Percentiles rank a stretch among this genome's conserved stretches.
Evolutionary conservation across 1,140 invertebrate species (phyloP).

Genomic region (Globodera ellingtonae): DNA sequence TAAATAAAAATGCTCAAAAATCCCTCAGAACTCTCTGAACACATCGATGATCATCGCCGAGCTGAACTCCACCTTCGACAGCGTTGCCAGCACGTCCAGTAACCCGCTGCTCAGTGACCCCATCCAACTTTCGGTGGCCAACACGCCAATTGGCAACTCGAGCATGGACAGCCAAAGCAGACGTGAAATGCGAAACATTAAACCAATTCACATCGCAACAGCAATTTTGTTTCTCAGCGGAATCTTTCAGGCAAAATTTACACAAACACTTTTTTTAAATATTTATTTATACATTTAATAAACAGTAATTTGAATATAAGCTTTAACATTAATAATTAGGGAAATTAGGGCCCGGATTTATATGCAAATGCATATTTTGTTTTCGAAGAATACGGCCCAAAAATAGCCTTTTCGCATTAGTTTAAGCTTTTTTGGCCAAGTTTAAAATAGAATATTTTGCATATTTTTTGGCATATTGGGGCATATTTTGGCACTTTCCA

Average conservation of each 20-base stretch:
- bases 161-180: slow-evolving; percentile 15
- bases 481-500: no score
- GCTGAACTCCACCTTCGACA: slow-evolving; percentile 11
- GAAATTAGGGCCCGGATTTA: no score
- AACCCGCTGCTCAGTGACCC: slow-evolving; percentile 29
- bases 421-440: no score
- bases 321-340: no score
- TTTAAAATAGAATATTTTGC: no score
- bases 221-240: slow-evolving; percentile 60
- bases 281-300: not conserved
- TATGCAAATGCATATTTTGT: no score
- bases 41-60: slow-evolving; percentile 34
- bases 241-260: slow-evolving; percentile 49
- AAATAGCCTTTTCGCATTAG: no score
- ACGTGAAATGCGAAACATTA: slow-evolving; percentile 32
- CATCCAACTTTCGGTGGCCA: slow-evolving; percentile 24
- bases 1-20: not conserved
- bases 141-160: slow-evolving; percentile 1
- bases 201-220: slow-evolving; percentile 60
- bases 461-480: no score
- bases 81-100: not conserved
- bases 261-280: not conserved
- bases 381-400: no score
- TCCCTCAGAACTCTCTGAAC: slow-evolving; percentile 18
- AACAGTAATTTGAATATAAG: no score